Percentiles rank a stretch among this genome's conserved stretches.
Conservation (phyloP, 1,140 invertebrate genomes). For the Drosophila persimilis region DNA sequence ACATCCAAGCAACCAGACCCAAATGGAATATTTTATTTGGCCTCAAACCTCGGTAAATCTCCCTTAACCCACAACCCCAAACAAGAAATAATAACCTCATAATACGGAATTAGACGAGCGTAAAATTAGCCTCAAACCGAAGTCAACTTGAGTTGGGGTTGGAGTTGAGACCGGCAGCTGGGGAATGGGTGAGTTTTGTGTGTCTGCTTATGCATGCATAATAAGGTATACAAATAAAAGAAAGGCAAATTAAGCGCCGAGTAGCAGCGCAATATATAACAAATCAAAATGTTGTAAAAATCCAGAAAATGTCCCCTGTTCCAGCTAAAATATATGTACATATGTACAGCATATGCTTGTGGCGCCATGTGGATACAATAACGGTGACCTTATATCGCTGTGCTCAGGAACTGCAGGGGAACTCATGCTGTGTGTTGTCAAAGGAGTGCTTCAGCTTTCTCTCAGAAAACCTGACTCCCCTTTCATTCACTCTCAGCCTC, state of each 20-base stretch:
- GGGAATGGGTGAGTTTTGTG: background rate
- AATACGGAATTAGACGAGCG: constrained; percentile 71
- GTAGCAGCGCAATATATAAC: constrained; percentile 21
- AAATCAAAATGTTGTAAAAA: constrained; percentile 34
- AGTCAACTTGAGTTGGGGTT: constrained; percentile 5
- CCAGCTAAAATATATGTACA: constrained; percentile 47
- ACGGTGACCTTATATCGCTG: background rate
- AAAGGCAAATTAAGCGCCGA: constrained; percentile 52
- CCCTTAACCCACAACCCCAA: no score
- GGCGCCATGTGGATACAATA: constrained; percentile 28
- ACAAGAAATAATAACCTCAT: constrained; percentile 46
- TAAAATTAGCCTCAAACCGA: constrained; percentile 63
- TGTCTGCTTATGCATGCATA: constrained; percentile 24
- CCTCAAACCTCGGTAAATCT: no score
- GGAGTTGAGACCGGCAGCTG: background rate
- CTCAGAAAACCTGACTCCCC: background rate
- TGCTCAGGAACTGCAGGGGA: background rate
- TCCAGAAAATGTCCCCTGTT: constrained; percentile 14
- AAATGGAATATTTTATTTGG: no score
- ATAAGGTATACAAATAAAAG: constrained; percentile 35
- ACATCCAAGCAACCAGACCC: no score
- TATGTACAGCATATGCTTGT: constrained; percentile 31
- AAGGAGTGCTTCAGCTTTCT: constrained; percentile 9
- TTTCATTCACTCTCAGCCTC: background rate
- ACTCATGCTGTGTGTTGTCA: background rate